Evolutionary conservation across 2,888 invertebrate species (phyloP), one percentile per base, ranked within the genome.

Genomic region (Norana najaformis): DNA sequence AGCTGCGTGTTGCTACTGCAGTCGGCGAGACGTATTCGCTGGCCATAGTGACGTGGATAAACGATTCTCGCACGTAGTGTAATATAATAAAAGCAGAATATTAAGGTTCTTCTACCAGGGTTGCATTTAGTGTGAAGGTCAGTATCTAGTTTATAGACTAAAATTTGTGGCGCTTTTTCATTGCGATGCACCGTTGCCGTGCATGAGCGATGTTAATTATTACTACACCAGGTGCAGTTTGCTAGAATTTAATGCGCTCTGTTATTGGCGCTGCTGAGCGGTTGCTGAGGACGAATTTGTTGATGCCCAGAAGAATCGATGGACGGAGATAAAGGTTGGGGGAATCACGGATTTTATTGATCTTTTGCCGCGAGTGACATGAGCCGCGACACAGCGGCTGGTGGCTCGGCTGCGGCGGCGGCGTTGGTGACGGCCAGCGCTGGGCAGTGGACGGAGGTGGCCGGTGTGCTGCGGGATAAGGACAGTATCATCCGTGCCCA

Each of bases 401-500:
- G 69, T n/a, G 69, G 69, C 69, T n/a, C 85, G 37, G 34, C 85
- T 35, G 85, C 85, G 36, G 34, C 85, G 85, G 85, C 35, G 85
- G 53, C 53, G 16, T 16, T 23, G 53, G 85, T 37, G 85, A n/a
- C 82, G 37, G 89, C 89, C 35, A 18, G 41, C 35, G 89, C 69
- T 16, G 88, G 39, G 35, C 88, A 41, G 38, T 13, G 88, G 41
- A 39, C 88, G 41, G 20, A 38, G 11, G 89, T 20, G 1, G 53
- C 47, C 53, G 37, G 89, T 23, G 38, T 34, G 88, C 88, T 69
- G 30, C 37, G 47, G 37, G 89, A 89, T 34, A 47, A 37, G 37
- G 89, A 89, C 53, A 34, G 41, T n/a, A 35, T 89, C 38, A 89
- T 82, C 36, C n/a, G n/a, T 37, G 88, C 47, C 39, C 90, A 90